These are phyloP conservation scores for Puffinus mauretanicus DNA, from an alignment of 2,113 vertebrate genomes.

Conservation along the genomic window DNA sequence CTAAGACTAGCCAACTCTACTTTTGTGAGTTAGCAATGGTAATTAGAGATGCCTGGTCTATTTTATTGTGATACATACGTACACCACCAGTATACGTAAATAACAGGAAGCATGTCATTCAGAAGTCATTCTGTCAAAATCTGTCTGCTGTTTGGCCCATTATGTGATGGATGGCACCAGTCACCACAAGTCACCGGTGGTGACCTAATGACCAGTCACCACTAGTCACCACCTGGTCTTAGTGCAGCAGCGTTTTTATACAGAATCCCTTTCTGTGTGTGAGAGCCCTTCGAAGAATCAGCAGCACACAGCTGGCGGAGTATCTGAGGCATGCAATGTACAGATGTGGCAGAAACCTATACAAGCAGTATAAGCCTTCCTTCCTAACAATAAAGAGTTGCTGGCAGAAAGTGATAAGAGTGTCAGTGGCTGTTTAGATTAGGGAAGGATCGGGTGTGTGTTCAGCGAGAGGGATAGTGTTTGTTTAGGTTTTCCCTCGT, in stretches of 20 bases:
- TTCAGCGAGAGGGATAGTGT: background rate
- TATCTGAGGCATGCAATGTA: background rate
- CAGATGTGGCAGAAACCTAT: background rate
- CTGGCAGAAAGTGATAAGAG: conserved; percentile 26
- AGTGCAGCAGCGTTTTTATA: background rate
- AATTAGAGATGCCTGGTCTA: background rate
- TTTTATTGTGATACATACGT: background rate
- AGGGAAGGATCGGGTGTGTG: background rate
- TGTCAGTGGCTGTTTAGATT: conserved; percentile 18
- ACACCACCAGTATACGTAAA: background rate
- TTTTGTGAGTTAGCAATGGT: background rate
- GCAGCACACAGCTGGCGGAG: background rate
- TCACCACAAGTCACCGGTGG: background rate
- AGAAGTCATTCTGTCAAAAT: background rate
- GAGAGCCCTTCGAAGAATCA: background rate
- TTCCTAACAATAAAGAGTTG: background rate
- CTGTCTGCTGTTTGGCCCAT: background rate
- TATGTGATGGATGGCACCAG: background rate
- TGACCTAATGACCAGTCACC: conserved; percentile 23
- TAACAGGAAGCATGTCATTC: background rate
- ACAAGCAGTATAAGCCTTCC: background rate
- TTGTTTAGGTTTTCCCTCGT: conserved; percentile 45
- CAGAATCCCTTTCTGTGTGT: background rate
- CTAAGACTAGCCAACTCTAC: background rate
- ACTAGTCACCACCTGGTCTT: background rate